Base-by-base conservation (phyloP, 1,140 invertebrate species). In the Ctenoplectra terminalis region DNA sequence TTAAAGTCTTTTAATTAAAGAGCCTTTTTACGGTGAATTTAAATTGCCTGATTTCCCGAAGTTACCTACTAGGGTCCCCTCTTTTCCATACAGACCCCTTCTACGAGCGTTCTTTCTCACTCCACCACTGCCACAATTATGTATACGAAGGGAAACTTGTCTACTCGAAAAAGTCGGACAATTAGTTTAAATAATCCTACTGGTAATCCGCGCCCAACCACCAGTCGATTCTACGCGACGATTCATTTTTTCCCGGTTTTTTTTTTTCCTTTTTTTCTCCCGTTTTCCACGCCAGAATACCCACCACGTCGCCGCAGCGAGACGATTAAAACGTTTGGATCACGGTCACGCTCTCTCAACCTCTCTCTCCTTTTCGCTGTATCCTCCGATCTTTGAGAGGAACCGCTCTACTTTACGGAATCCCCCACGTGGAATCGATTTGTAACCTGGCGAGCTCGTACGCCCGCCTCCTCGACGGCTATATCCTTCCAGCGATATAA, bases 1-100 rank as follows among this genome's bases (percentile, higher is more conserved):
- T 91, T 92, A 89, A 90, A 91, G 87, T 89, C 88, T 92, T 90
- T 92, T 90, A 92, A 93, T 93, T 92, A 92, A 90, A 91, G 87
- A 88, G 85, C 77, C 88, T 92, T 92, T 92, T 93, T 91, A 90
- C 90, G 85, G 83, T 84, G 92, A 91, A 92, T 93, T 92, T 91
- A 92, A 92, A 93, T 93, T 91, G 88, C 90, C 91, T 92, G 88
- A 93, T 93, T 93, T 92, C 72, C 43, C 72, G 26, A 58, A 81
- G 61, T 88, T 80, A 61, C 72, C 40, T 64, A 60, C 83, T 43
- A 43, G 60, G n/a, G 40, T 82, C 46, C 34, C 34, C 54, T 31
- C 56, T 79, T 77, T 63, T 58, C 63, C 58, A 70, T 73, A 17
- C 56, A 11, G 15, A 46, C 50, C 50, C 71, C 48, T 34, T 34